Percentiles rank a stretch among this genome's conserved stretches.
phyloP scores from a whole-genome alignment of 2,797 vertebrate genomes.

The Melanotaenia boesemani region DNA sequence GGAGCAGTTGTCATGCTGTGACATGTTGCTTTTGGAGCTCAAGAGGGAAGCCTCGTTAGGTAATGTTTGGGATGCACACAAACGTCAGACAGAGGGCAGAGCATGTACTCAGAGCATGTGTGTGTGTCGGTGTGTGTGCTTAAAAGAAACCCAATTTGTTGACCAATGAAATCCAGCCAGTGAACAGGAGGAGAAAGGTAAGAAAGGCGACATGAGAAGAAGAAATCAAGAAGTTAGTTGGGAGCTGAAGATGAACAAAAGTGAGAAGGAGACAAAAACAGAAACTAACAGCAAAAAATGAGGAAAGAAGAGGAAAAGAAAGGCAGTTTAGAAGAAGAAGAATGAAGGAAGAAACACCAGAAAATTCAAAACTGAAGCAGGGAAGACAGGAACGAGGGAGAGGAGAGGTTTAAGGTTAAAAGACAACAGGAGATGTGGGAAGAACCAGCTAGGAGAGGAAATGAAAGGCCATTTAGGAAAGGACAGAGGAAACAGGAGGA shows the following conservation, averaged over 20 bases:
- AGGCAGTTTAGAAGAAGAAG: too few relatives aligned
- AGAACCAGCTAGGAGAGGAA: too few relatives aligned
- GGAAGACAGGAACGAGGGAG: too few relatives aligned
- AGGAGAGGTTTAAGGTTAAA: too few relatives aligned
- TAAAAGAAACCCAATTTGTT: background rate
- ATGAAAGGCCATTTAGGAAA: too few relatives aligned
- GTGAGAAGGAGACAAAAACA: background rate
- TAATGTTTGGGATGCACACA: conserved; percentile 46
- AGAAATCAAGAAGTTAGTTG: too few relatives aligned
- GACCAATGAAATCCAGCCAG: background rate
- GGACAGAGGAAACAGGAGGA: too few relatives aligned
- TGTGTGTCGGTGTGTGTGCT: conserved; percentile 9
- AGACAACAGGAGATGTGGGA: too few relatives aligned
- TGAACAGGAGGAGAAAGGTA: conserved; percentile 1
- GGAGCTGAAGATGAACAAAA: background rate
- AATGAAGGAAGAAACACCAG: too few relatives aligned
- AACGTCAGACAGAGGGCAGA: conserved; percentile 30
- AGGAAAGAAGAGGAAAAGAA: background rate
- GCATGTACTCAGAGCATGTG: conserved; percentile 12
- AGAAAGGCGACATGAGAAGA: background rate
- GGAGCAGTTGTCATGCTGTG: conserved; percentile 61
- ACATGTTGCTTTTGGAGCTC: conserved; percentile 67
- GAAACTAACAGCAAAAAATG: background rate
- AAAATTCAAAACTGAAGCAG: too few relatives aligned
- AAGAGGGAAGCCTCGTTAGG: conserved; percentile 63